Percentiles rank a stretch among this genome's conserved stretches.
These are phyloP conservation scores for Germaria angustata DNA, from an alignment of 2,888 invertebrate genomes.

Conservation along the genomic window DNA sequence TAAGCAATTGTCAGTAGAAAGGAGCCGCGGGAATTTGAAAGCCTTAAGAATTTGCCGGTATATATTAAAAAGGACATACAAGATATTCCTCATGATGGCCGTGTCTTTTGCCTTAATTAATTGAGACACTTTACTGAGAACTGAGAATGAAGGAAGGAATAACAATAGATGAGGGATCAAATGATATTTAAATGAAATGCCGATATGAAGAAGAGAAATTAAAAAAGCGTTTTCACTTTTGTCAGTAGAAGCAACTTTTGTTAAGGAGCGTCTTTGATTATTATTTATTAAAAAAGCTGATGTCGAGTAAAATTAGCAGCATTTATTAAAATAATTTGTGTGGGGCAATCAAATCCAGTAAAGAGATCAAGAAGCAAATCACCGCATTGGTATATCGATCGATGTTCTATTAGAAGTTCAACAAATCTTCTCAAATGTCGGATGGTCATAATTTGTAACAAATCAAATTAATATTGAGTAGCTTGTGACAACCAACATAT, in stretches of 20 bases:
- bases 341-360: no score
- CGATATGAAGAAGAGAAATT: background rate
- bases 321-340: background rate
- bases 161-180: constrained; percentile 46
- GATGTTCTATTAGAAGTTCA: no score
- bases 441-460: no score
- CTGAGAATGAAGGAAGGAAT: constrained; percentile 5
- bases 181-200: constrained; percentile 15
- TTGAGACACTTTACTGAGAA: constrained; percentile 67
- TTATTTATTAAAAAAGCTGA: background rate
- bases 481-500: no score
- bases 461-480: no score
- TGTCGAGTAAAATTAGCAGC: background rate
- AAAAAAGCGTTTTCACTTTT: background rate
- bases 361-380: no score
- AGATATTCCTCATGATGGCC: constrained; percentile 13
- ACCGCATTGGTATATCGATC: no score
- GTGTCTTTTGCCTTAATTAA: constrained; percentile 69
- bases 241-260: background rate
- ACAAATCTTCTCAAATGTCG: no score
- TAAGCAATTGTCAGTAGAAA: constrained; percentile 42
- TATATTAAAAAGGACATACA: constrained; percentile 12
- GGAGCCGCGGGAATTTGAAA: constrained; percentile 46
- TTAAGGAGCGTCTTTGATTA: background rate
- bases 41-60: constrained; percentile 49